Base-by-base conservation (phyloP, 2,888 invertebrate species). In the Tenthredo scrophulariae region DNA sequence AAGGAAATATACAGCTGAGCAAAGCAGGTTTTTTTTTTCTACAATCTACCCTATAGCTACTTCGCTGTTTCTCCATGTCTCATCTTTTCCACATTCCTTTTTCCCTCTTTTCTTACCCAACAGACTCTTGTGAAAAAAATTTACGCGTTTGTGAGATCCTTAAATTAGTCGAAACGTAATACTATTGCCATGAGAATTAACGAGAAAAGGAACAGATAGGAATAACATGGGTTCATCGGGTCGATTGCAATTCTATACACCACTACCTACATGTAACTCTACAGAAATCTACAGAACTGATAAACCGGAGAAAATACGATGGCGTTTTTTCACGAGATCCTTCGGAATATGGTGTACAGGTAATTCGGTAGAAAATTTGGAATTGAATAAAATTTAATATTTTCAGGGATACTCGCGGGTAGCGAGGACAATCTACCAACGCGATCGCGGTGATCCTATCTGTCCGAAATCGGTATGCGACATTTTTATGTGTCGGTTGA, bases 401-500 rank as follows among this genome's bases (percentile, higher is more conserved):
- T 74, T 74, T 6, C 74, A 33, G 67, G 67, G 18, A 33, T 67
- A 67, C 67, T 33, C 13, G 29, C 67, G 67, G 65, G 33, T 33
- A 40, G 33, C n/a, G 67, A 29, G 33, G 10, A 83, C 83, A 70
- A 83, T 83, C 70, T 83, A 29, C 50, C 46, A 58, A 83, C 43
- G 79, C 54, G 83, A 84, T 80, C 85, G 86, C 82, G 75, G 86
- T 86, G 88, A 88, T 88, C 82, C 85, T 87, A 88, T 88, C 88
- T 87, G 87, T 87, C 88, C 87, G 87, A 88, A 87, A 88, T 88
- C 88, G 87, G 83, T 83, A 83, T 70, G 83, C 46, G 83, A 83
- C 80, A 80, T 83, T 83, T 83, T 83, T 83, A 83, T 83, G 83
- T 46, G 67, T 46, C 87, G 87, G 85, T 85, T 79, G 84, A 84